Evolutionary conservation across 2,888 invertebrate species (phyloP).

Genomic region (Alentia gelatinosa): DNA sequence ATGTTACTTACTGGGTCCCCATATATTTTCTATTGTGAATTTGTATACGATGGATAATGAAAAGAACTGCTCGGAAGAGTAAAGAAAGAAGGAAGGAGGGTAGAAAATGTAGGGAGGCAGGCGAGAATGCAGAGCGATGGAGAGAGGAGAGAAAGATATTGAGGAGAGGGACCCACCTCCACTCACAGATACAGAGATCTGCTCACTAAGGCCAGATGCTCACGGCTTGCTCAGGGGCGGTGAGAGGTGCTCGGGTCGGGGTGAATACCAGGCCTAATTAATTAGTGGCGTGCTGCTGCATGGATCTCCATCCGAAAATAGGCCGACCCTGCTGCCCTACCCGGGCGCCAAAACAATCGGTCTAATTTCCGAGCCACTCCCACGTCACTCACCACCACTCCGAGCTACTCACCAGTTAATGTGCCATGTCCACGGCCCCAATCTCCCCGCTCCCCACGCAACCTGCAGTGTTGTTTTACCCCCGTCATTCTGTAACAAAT

Average conservation of each 20-base stretch:
- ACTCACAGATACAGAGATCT: neutral
- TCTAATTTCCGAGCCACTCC: neutral
- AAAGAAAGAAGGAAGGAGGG: no score
- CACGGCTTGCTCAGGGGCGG: neutral
- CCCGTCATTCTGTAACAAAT: no score
- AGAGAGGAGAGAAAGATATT: no score
- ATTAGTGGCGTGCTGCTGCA: slow-evolving; percentile 10
- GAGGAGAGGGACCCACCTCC: no score
- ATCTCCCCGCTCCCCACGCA: neutral
- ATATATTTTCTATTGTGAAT: no score
- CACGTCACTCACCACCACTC: neutral
- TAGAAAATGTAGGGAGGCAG: no score
- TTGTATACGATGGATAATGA: no score
- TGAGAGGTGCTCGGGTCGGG: neutral
- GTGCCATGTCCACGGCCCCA: neutral
- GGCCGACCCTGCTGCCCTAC: neutral
- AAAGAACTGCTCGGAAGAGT: no score
- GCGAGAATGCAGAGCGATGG: no score
- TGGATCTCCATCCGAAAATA: neutral
- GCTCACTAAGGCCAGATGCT: neutral
- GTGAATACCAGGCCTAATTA: neutral
- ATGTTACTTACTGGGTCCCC: no score
- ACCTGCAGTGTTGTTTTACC: neutral
- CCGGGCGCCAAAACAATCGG: neutral
- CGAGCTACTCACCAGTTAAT: neutral